Conservation (phyloP, 2,113 vertebrate genomes). For the Platichthys flesus region DNA sequence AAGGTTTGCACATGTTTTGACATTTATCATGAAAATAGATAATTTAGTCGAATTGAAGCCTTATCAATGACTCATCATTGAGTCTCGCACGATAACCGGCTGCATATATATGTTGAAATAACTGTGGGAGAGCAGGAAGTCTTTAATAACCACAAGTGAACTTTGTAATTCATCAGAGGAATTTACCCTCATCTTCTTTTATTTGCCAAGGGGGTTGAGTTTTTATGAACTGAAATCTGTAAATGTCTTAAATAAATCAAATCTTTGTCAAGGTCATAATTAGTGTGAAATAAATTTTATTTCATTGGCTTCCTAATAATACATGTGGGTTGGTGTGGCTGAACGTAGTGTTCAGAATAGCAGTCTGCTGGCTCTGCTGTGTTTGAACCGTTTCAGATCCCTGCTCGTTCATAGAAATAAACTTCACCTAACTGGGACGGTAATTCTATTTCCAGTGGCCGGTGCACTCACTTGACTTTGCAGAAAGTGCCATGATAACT, state of each 20-base stretch:
- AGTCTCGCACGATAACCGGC: no score
- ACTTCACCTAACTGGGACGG: neutral
- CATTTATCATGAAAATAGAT: constrained; percentile 28
- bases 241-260: neutral
- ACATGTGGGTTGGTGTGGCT: neutral
- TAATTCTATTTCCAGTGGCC: constrained; percentile 17
- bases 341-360: no score
- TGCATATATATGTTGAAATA: no score
- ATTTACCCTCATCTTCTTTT: neutral
- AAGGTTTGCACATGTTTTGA: neutral
- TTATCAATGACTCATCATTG: neutral
- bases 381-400: constrained; percentile 3
- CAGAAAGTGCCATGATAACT: constrained; percentile 38
- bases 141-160: no score
- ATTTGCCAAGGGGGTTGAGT: neutral
- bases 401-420: neutral
- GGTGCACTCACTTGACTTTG: constrained; percentile 15
- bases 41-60: neutral
- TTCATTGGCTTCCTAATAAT: neutral
- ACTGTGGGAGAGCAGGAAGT: no score
- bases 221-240: neutral
- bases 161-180: no score
- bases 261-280: no score
- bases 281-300: no score
- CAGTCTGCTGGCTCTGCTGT: neutral